Percentiles rank a stretch among this genome's conserved stretches.
Conservation (phyloP, 2,113 vertebrate species). For the pig (Sus scrofa) region DNA sequence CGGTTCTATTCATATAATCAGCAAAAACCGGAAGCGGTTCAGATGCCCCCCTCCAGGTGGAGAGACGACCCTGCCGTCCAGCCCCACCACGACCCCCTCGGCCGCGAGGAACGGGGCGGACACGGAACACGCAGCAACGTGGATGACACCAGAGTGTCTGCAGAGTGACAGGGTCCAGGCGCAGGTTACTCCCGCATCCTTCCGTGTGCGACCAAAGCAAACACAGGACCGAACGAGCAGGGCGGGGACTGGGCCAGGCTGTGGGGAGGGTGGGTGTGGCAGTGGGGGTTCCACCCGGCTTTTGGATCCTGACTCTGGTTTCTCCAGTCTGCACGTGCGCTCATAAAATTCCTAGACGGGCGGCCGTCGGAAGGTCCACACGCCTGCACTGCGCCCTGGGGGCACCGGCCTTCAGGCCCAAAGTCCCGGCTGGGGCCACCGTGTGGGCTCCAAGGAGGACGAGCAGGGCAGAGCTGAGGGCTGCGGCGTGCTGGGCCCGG, state of each 20-base stretch:
- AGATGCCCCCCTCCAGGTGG: too few species aligned
- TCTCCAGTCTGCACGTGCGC: rapidly evolving
- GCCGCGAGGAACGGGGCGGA: too few species aligned
- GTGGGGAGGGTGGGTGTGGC: rapidly evolving
- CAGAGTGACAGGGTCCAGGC: not conserved
- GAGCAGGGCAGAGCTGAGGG: not conserved
- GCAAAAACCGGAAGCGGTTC: too few species aligned
- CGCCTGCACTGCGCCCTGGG: rapidly evolving
- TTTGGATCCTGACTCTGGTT: rapidly evolving
- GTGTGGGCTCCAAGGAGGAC: rapidly evolving
- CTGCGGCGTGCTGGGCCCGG: rapidly evolving
- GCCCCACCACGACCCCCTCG: too few species aligned
- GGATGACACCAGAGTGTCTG: rapidly evolving
- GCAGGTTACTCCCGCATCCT: rapidly evolving
- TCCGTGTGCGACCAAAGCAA: rapidly evolving
- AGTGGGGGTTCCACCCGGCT: rapidly evolving
- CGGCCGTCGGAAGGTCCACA: not conserved
- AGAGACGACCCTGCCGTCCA: too few species aligned
- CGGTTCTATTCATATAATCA: not conserved
- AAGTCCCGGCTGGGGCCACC: rapidly evolving
- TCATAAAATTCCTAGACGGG: not conserved
- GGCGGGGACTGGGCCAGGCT: rapidly evolving
- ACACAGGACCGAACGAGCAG: not conserved
- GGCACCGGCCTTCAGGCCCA: not conserved
- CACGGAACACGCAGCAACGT: not conserved